Evolutionary conservation across 2,113 vertebrate genomes (phyloP).

Genomic region (Clarias magur): DNA sequence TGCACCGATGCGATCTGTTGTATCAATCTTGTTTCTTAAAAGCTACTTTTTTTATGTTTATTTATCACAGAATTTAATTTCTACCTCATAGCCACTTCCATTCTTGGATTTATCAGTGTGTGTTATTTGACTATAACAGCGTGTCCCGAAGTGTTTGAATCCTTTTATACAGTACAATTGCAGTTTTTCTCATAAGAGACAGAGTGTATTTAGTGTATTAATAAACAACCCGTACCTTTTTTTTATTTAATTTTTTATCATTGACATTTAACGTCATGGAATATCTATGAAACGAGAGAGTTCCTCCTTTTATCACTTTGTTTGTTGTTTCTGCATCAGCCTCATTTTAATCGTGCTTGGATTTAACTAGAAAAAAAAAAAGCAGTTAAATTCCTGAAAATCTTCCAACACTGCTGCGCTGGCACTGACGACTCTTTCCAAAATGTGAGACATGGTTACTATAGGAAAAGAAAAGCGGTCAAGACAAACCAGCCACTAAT

Average conservation of each 20-base stretch:
- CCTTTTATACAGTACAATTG: background rate
- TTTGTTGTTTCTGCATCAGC: background rate
- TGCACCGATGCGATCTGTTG: too few relatives aligned
- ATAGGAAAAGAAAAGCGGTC: background rate
- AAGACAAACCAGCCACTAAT: too few relatives aligned
- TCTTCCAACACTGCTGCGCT: background rate
- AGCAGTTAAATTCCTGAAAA: background rate
- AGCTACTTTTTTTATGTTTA: background rate
- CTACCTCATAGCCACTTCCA: background rate
- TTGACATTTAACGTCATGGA: background rate
- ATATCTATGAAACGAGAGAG: background rate
- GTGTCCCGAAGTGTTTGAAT: background rate
- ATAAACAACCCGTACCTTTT: background rate
- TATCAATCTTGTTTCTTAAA: background rate
- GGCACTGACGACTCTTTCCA: background rate
- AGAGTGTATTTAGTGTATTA: background rate
- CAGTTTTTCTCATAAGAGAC: background rate
- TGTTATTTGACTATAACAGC: background rate
- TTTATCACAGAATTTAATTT: background rate
- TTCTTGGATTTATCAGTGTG: background rate
- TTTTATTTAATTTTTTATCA: background rate
- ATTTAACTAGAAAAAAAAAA: background rate
- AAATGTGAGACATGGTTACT: background rate
- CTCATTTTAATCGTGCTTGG: background rate
- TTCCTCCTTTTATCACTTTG: background rate